Evolutionary conservation across 2,888 invertebrate genomes (phyloP), one percentile per base, ranked within the genome.

Genomic region (Synergus japonicus): DNA sequence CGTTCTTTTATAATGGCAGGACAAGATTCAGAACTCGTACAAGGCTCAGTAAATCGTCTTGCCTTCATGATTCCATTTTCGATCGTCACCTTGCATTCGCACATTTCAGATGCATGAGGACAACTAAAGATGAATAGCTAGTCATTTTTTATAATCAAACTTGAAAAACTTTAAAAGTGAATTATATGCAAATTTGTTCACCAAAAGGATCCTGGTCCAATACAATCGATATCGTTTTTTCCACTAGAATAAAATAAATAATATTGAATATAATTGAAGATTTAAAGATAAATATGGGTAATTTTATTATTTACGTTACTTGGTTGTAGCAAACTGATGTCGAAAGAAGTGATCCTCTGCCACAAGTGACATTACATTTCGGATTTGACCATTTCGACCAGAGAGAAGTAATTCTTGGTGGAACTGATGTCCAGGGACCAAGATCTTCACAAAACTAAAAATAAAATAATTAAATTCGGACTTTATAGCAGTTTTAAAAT

Each of bases 171-270:
- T 63, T 43, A 80, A 77, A 22, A 60, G 15, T 8, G 12, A 8
- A 29, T 18, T 44, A 18, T 65, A 7, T 41, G 18, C 8, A 65
- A 79, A 83, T 69, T 15, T 18, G 63, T 58, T 83, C 89, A 92
- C 92, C 92, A 93, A 83, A 89, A 91, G 49, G 91, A 91, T 85
- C 92, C 92, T 37, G 92, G 92, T 22, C 92, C 92, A 69, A 92
- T 87, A 77, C 92, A 93, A 83, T 92, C 92, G 66, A 91, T 83
- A 54, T 89, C 91, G 49, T 90, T 89, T 67, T 85, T 83, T 64
- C 88, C 89, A 46, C 92, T 92, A 80, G 37, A 86, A 90, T 18
- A 1, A 80, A 79, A 64, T 49, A 69, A 76, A 13, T 46, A 79
- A 66, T 49, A 46, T 18, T 73, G 46, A 29, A 10, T 49, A n/a